Base-by-base conservation (phyloP, 2,113 vertebrate genomes). In the Dinomys branickii region DNA sequence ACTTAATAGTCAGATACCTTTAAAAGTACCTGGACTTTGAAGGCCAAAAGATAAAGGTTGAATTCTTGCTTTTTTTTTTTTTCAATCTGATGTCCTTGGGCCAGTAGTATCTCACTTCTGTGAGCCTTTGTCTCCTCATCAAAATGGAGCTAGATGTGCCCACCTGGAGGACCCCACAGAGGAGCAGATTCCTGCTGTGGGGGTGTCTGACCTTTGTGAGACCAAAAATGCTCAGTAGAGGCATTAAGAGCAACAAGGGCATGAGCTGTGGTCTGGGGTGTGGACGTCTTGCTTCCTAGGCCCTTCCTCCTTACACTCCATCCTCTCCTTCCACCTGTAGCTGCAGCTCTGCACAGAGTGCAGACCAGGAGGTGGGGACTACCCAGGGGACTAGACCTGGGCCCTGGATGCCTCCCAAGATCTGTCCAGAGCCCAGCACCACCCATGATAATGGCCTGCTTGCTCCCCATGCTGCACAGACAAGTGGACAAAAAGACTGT, bases 371-470 rank as follows among this genome's bases (percentile, higher is more conserved):
- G 38, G n/a, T 1, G 1, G 78, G 38, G 30, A 50, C 24, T 56
- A 35, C 38, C 7, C 28, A 26, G 22, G 30, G 41, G 73, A 59
- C n/a, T 44, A 63, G 33, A 50, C 50, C 50, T n/a, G 35, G 24
- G 35, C 50, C 41, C 80, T 52, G 54, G 56, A 59, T 1, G 0
- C 69, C 67, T 67, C 92, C 52, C n/a, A 65, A 78, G 69, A 9
- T 30, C 35, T 9, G 35, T 84, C 59, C n/a, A 2, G 69, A 44
- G 54, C 44, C 56, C 54, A 82, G 73, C 71, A 24, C 11, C 47
- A 13, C 14, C 26, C 1, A 0, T 22, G 50, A 61, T 19, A 19
- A n/a, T 3, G 1, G 30, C 44, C 63, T 28, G 17, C 6, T 4
- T 12, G 41, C 65, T 50, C 50, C 19, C 8, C 44, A 2, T n/a